Evolutionary conservation across 2,113 vertebrate species (phyloP), one percentile per base, ranked within the genome.

Genomic region (Apteryx mantelli): DNA sequence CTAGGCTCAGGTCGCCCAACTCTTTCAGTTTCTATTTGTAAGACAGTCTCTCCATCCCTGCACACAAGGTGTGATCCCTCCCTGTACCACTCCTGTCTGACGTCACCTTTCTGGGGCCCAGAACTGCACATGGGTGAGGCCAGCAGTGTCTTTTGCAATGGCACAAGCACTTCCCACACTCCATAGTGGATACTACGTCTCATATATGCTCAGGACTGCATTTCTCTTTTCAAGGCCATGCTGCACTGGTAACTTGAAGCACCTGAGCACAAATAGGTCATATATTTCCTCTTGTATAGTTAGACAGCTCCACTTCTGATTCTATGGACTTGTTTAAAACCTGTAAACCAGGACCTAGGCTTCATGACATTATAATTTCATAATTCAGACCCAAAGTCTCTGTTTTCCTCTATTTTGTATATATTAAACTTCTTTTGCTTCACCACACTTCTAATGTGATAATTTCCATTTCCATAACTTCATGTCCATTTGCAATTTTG

Each of bases 341-440:
- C 9, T 20, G 13, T 22, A 36, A 2, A 68, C 10, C 13, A 60
- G 15, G 21, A 82, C 6, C 11, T 24, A 44, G 20, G 40, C 56
- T 50, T 61, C 34, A 50, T 11, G 14, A 64, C 5, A 77, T 86
- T 55, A 82, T n/a, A 74, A 32, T 17, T 1, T 1, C 0, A 0
- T 50, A 65, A 74, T 12, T n/a, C 38, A 74, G 44, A 56, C 16
- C 8, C 25, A 44, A 86, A 74, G 36, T 34, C 16, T 61, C 32
- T 55, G 4, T 26, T 93, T 81, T 48, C 14, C 18, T 42, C 6
- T 5, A 22, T 30, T 79, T 93, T 82, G 21, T 10, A 68, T 24
- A 38, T 28, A 82, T 25, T 52, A 79, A 94, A 85, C 5, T 52
- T 65, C 12, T 70, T 81, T 34, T 64, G 40, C 61, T 82, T 87